Evolutionary conservation across 1,140 invertebrate species (phyloP).

Genomic region (Oryctes rhinoceros): DNA sequence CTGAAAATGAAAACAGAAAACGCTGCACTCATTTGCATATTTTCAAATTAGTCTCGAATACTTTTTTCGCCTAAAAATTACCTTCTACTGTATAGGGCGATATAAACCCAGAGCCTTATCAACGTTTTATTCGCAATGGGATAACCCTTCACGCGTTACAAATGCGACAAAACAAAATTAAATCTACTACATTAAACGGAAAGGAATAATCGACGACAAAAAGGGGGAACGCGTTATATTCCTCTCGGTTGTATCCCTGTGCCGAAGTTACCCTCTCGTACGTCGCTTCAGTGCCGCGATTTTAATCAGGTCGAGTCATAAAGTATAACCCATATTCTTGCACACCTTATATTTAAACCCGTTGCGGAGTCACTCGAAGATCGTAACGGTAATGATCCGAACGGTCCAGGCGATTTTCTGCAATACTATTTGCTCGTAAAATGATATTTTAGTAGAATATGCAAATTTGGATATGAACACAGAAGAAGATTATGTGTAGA

Average conservation of each 20-base stretch:
- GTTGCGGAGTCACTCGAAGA: not conserved
- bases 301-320: not conserved
- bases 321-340: not conserved
- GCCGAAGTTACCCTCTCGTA: no score
- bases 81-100: not conserved
- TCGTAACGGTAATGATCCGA: not conserved
- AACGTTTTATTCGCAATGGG: conserved; percentile 1
- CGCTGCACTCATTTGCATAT: not conserved
- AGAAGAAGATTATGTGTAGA: no score
- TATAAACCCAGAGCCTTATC: conserved; percentile 10
- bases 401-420: not conserved
- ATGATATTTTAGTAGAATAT: no score
- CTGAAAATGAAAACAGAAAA: not conserved
- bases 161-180: conserved; percentile 22
- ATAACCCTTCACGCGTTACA: not conserved
- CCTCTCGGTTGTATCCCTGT: no score
- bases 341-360: not conserved
- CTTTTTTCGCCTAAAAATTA: conserved; percentile 18
- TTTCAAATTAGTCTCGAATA: conserved; percentile 18
- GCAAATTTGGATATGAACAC: no score
- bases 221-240: not conserved
- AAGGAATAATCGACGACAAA: conserved; percentile 9
- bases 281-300: not conserved
- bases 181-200: conserved; percentile 5
- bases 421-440: no score